Percentiles rank a stretch among this genome's conserved stretches.
Conservation (phyloP, 2,888 invertebrate species). For the Macaria notata region DNA sequence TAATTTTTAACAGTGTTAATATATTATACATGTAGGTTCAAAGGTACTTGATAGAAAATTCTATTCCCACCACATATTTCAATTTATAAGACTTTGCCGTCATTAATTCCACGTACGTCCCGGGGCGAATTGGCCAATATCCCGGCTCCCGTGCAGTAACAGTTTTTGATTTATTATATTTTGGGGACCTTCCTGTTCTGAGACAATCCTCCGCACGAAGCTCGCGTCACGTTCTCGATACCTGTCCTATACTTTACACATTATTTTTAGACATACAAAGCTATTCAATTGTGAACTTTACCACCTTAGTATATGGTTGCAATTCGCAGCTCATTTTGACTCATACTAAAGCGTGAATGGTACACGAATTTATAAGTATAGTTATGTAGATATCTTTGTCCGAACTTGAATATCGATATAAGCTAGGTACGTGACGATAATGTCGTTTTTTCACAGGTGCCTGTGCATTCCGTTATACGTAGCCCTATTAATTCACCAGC, state of each 20-base stretch:
- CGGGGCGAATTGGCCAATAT: conserved; percentile 34
- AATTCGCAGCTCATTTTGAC: no score
- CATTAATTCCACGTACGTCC: conserved; percentile 33
- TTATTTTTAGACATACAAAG: no score
- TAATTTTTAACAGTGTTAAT: no score
- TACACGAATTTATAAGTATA: no score
- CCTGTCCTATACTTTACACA: conserved; percentile 28
- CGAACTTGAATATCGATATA: conserved; percentile 35
- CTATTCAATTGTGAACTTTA: no score
- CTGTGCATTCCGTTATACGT: conserved; percentile 22
- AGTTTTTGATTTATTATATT: conserved; percentile 45
- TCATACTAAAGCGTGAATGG: no score
- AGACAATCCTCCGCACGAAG: conserved; percentile 44
- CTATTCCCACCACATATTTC: neutral
- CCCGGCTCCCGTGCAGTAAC: conserved; percentile 35
- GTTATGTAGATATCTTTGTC: conserved; percentile 2
- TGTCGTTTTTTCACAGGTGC: conserved; percentile 26
- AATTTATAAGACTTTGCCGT: neutral
- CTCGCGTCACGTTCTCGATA: conserved; percentile 50
- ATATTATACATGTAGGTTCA: no score
- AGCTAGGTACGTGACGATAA: conserved; percentile 30
- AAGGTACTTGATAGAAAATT: no score
- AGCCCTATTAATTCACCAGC: conserved; percentile 13
- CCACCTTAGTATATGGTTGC: no score
- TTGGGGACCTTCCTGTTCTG: conserved; percentile 36